Conservation (phyloP, 1,140 invertebrate genomes). For the Aricia agestis region DNA sequence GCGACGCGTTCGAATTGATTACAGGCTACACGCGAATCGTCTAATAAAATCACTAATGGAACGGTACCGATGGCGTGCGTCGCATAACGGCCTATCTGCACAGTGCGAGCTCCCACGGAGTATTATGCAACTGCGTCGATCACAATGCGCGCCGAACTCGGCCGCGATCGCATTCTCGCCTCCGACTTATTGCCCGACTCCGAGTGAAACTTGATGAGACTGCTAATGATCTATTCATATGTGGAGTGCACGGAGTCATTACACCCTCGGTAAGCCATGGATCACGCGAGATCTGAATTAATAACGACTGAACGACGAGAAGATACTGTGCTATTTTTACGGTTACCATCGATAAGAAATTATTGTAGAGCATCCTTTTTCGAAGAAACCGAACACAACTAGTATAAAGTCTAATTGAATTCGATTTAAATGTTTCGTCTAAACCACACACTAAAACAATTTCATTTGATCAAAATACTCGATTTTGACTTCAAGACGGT, state of each 20-base stretch:
- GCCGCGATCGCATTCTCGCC: constrained; percentile 49
- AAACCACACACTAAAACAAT: not conserved
- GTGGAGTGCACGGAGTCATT: constrained; percentile 14
- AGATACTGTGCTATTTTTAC: constrained; percentile 5
- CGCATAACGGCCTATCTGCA: constrained; percentile 60
- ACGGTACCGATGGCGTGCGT: constrained; percentile 70
- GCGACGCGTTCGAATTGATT: constrained; percentile 64
- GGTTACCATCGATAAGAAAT: not conserved
- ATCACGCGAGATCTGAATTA: constrained; percentile 14
- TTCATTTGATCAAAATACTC: not conserved
- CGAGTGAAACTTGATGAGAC: constrained; percentile 52
- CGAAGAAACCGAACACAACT: not conserved
- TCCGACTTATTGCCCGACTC: constrained; percentile 42
- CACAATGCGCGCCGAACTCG: constrained; percentile 56
- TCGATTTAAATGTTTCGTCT: too few relatives aligned
- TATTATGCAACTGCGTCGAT: constrained; percentile 64
- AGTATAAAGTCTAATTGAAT: too few relatives aligned
- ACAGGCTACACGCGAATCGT: constrained; percentile 67
- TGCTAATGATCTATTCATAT: constrained; percentile 37
- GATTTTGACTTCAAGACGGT: not conserved
- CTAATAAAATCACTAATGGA: constrained; percentile 73
- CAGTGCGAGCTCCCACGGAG: constrained; percentile 55
- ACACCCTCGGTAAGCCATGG: constrained; percentile 11
- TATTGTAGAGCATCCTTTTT: not conserved
- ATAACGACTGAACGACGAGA: not conserved